phyloP scores from a whole-genome alignment of 2,113 vertebrate species.

The Mustelus asterias region DNA sequence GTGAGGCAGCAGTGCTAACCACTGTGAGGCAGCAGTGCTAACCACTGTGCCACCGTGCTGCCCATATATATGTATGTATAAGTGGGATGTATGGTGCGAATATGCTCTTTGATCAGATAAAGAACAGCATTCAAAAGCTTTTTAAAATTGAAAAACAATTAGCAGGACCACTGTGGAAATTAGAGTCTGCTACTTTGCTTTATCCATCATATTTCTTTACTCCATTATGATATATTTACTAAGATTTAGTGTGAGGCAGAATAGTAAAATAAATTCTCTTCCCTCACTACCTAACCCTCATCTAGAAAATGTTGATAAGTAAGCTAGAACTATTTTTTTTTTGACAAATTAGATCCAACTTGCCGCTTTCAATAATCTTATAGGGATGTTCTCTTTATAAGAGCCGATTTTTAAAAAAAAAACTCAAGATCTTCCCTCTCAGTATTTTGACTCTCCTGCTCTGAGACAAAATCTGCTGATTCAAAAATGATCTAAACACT shows the following conservation, averaged over 20 bases:
- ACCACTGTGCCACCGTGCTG: too few relatives aligned
- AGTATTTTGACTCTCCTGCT: not conserved
- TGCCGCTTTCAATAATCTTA: not conserved
- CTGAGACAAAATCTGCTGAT: not conserved
- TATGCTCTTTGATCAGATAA: not conserved
- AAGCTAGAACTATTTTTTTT: not conserved
- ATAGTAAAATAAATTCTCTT: not conserved
- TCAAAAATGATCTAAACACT: not conserved
- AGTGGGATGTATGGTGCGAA: not conserved
- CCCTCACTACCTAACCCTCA: not conserved
- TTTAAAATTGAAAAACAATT: not conserved
- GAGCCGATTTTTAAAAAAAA: not conserved
- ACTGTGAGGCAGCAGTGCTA: too few relatives aligned
- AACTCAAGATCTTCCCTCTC: not conserved
- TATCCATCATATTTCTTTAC: too few relatives aligned
- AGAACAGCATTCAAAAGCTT: not conserved
- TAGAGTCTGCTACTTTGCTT: not conserved
- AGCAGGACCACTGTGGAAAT: not conserved
- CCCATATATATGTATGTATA: too few relatives aligned
- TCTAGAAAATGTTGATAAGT: not conserved
- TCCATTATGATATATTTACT: not conserved
- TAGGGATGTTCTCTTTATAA: not conserved
- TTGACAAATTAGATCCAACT: not conserved
- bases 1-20: too few relatives aligned
- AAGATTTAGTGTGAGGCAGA: not conserved